Conservation (phyloP, 2,888 invertebrate species). For the Crioceris asparagi region DNA sequence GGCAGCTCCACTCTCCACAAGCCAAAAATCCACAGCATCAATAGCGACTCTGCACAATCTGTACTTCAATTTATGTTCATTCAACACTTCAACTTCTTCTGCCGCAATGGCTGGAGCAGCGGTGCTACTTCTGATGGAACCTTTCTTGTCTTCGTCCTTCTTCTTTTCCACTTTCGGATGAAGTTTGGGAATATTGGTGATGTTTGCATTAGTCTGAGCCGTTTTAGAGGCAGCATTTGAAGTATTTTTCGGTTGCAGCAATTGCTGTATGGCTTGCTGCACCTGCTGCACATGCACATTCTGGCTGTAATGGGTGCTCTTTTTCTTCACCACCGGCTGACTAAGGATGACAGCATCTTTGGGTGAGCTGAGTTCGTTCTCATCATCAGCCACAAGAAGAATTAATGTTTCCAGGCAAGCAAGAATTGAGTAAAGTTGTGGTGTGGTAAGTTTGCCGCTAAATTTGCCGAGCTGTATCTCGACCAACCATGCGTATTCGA, state of each 20-base stretch:
- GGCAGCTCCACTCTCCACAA: constrained; percentile 82
- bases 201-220: constrained; percentile 14
- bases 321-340: constrained; percentile 44
- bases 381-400: constrained; percentile 74
- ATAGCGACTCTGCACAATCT: constrained; percentile 81
- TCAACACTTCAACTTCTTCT: constrained; percentile 22
- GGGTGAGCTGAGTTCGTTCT: constrained; percentile 82
- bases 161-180: constrained; percentile 15
- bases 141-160: constrained; percentile 25
- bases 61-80: constrained; percentile 61
- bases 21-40: constrained; percentile 80
- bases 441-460: constrained; percentile 79
- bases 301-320: constrained; percentile 25
- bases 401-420: constrained; percentile 83
- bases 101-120: constrained; percentile 11
- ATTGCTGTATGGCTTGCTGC: constrained; percentile 26
- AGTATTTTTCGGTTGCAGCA: constrained; percentile 28
- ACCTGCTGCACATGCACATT: constrained; percentile 29
- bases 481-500: constrained; percentile 96
- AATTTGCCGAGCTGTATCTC: constrained; percentile 91
- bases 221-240: constrained; percentile 18
- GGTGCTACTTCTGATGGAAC: constrained; percentile 15
- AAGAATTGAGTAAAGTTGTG: constrained; percentile 79
- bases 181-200: constrained; percentile 9
- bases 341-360: constrained; percentile 53